phyloP scores from a whole-genome alignment of 92 coral and sea anemone species.

The Montipora capitata region DNA sequence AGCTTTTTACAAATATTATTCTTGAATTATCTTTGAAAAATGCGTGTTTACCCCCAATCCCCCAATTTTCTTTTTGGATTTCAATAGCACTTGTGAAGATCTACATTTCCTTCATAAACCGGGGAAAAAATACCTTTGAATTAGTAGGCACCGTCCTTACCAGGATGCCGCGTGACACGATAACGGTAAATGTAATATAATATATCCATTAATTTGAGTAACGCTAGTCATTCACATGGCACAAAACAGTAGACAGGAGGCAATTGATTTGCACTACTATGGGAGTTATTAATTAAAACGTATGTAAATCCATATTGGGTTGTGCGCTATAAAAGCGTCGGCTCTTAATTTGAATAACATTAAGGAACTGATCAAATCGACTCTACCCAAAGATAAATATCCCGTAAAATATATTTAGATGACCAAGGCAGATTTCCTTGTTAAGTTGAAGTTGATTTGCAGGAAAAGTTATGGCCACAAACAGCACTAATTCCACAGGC shows the following conservation, averaged over 20 bases:
- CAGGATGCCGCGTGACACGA: neutral
- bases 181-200: neutral
- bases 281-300: slow-evolving; percentile 18
- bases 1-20: too few species aligned
- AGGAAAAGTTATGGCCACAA: slow-evolving; percentile 1
- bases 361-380: neutral
- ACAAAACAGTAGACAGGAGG: too few species aligned
- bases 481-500: neutral
- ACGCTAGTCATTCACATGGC: too few species aligned
- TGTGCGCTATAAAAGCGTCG: slow-evolving; percentile 4
- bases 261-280: neutral
- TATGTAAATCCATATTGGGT: neutral
- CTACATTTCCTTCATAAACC: too few species aligned
- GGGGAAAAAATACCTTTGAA: too few species aligned
- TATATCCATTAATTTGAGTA: neutral
- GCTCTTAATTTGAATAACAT: too few species aligned
- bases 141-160: neutral
- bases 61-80: too few species aligned
- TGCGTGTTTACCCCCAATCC: too few species aligned
- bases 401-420: neutral
- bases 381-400: neutral
- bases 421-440: neutral
- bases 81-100: too few species aligned
- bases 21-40: too few species aligned
- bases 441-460: neutral